A percentile compares a stretch with the other conserved stretches of the same genome.
Evolutionary conservation across 2,888 invertebrate species (phyloP).

Genomic region (Smittia sp.): DNA sequence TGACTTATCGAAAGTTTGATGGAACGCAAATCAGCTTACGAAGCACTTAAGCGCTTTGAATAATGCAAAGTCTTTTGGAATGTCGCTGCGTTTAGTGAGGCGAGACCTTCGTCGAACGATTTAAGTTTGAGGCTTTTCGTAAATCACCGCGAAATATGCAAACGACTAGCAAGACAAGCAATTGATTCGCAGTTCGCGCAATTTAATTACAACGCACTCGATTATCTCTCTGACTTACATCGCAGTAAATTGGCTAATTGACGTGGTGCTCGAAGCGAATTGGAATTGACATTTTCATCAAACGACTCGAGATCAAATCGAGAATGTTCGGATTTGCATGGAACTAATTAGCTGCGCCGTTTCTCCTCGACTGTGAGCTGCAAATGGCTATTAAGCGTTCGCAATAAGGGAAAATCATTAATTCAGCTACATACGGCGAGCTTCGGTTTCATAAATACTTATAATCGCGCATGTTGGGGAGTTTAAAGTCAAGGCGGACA

Average conservation of each 20-base stretch:
- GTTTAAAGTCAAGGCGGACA: background rate
- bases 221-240: background rate
- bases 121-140: too few species aligned
- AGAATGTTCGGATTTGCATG: background rate
- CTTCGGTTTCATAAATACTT: slow-evolving; percentile 22
- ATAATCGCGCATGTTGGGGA: slow-evolving; percentile 1
- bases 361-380: background rate
- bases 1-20: background rate
- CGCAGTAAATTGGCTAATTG: background rate
- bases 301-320: background rate
- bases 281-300: slow-evolving; percentile 36
- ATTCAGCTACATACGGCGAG: slow-evolving; percentile 6
- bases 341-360: background rate
- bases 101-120: too few species aligned
- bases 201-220: background rate
- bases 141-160: too few species aligned
- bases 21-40: slow-evolving; percentile 26
- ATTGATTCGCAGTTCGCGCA: too few species aligned
- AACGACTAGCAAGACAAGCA: too few species aligned
- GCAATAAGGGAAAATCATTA: slow-evolving; percentile 17
- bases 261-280: background rate
- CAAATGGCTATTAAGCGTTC: background rate
- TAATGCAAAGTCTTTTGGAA: background rate
- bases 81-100: background rate
- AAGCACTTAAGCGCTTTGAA: slow-evolving; percentile 12